Evolutionary conservation across 2,113 vertebrate species (phyloP), one percentile per base, ranked within the genome.

Genomic region (Cairina moschata): DNA sequence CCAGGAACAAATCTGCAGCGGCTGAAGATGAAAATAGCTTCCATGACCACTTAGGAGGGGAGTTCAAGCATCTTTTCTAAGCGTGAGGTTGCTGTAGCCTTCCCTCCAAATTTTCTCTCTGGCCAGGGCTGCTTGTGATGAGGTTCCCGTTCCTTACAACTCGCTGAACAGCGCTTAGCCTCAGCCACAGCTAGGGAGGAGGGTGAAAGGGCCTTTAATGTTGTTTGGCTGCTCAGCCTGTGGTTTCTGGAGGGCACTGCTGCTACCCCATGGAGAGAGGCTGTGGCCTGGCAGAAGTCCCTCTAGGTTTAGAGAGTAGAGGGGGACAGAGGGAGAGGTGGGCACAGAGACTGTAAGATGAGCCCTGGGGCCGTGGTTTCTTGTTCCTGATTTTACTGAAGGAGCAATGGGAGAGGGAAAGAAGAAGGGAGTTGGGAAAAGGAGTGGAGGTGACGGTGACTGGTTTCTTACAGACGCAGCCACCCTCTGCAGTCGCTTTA

Each of bases 21-120:
- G 83, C 67, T 92, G 91, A 94, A 90, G 90, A 97, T 95, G 94
- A 95, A 97, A 97, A 97, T 94, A 96, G 74, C 92, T 95, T 93
- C 90, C 74, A 73, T 44, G 90, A 82, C 67, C 74, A 78, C 69
- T 95, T 89, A 84, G 93, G 63, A 88, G 18, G 44, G 40, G 88
- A 95, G 88, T 95, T 92, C 65, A 80, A 95, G 91, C 86, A 67
- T 94, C 65, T 89, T 96, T 84, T 81, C 68, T 83, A 86, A 90
- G 74, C 40, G 42, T 59, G 82, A 83, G 48, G 86, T 77, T 93
- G 59, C 84, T 81, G 71, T 58, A 88, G 42, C 59, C 65, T 65
- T 92, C 46, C 74, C 62, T 88, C 59, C 78, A 63, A 96, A 89
- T 60, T 2, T 6, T 54, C n/a, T 58, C 16, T 78, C 55, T 79